These are phyloP conservation scores for Drosophila lowei DNA, from an alignment of 1,140 invertebrate species.

Conservation along the genomic window DNA sequence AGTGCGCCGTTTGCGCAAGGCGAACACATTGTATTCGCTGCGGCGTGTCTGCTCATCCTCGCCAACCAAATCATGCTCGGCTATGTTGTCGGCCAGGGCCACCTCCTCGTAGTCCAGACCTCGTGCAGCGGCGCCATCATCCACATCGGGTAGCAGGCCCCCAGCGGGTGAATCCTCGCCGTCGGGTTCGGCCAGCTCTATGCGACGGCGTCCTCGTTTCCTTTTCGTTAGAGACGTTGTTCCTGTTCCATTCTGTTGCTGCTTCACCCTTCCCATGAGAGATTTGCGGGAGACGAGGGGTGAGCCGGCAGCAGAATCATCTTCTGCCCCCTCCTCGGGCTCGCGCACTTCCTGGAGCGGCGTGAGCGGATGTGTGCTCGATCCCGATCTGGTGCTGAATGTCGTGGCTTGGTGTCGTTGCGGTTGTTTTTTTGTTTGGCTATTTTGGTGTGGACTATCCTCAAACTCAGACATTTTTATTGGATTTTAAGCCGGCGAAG, in stretches of 20 bases:
- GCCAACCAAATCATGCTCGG: slow-evolving; percentile 66
- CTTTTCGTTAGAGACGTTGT: slow-evolving; percentile 16
- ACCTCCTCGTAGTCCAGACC: slow-evolving; percentile 66
- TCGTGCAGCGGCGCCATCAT: slow-evolving; percentile 53
- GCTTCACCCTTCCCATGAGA: slow-evolving; percentile 71
- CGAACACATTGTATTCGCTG: slow-evolving; percentile 59
- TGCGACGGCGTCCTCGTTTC: slow-evolving; percentile 64
- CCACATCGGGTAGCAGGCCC: slow-evolving; percentile 39
- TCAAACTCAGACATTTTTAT: slow-evolving; percentile 67
- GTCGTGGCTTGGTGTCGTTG: slow-evolving; percentile 9
- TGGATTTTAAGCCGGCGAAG: slow-evolving; percentile 54
- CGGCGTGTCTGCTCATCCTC: slow-evolving; percentile 69
- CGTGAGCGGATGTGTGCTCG: slow-evolving; percentile 21
- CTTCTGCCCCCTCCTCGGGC: slow-evolving; percentile 25
- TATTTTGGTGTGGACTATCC: slow-evolving; percentile 37
- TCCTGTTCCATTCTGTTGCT: slow-evolving; percentile 12
- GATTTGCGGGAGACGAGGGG: slow-evolving; percentile 32
- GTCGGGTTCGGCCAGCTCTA: slow-evolving; percentile 53
- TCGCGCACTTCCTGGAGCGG: slow-evolving; percentile 26
- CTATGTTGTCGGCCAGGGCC: slow-evolving; percentile 68
- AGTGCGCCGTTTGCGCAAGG: slow-evolving; percentile 38
- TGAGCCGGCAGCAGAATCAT: slow-evolving; percentile 31
- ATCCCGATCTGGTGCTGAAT: slow-evolving; percentile 6
- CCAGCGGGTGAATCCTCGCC: slow-evolving; percentile 50
- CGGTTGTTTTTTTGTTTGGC: slow-evolving; percentile 9